These are phyloP conservation scores for Galerucella pusilla DNA, from an alignment of 2,888 invertebrate species.

Conservation along the genomic window DNA sequence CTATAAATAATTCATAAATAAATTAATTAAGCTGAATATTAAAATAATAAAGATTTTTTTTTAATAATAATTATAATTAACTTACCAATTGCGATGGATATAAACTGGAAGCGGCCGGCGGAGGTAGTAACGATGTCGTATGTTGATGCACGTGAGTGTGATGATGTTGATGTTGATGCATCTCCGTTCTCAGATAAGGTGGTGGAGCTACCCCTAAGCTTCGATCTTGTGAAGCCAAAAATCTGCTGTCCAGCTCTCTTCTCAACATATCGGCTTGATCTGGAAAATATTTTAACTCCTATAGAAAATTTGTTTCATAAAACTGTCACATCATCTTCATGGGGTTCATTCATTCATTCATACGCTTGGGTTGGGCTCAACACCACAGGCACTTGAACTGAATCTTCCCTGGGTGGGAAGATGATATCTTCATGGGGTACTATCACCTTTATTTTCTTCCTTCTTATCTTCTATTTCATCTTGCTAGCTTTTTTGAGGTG, in stretches of 20 bases:
- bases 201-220: slow-evolving; percentile 66
- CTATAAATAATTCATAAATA: neutral
- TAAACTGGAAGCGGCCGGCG: slow-evolving; percentile 69
- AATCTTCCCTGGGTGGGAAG: no score
- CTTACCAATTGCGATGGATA: slow-evolving; percentile 77
- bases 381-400: no score
- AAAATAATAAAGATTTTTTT: neutral
- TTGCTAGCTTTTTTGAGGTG: no score
- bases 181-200: slow-evolving; percentile 80
- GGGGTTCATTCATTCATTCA: no score
- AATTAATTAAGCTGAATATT: neutral
- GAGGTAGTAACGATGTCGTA: slow-evolving; percentile 75
- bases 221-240: slow-evolving; percentile 87
- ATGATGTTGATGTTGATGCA: slow-evolving; percentile 94
- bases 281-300: slow-evolving; percentile 56
- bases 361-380: no score
- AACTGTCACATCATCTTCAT: no score
- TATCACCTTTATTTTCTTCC: no score
- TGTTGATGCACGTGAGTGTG: slow-evolving; percentile 92
- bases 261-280: slow-evolving; percentile 87
- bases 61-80: slow-evolving; percentile 35
- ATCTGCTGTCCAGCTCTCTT: slow-evolving; percentile 89
- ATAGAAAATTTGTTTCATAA: neutral
- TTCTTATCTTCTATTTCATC: no score
- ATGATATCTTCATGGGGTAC: no score